Percentiles rank a stretch among this genome's conserved stretches.
phyloP scores from a whole-genome alignment of 2,888 invertebrate genomes.

The Cistogaster globosa region DNA sequence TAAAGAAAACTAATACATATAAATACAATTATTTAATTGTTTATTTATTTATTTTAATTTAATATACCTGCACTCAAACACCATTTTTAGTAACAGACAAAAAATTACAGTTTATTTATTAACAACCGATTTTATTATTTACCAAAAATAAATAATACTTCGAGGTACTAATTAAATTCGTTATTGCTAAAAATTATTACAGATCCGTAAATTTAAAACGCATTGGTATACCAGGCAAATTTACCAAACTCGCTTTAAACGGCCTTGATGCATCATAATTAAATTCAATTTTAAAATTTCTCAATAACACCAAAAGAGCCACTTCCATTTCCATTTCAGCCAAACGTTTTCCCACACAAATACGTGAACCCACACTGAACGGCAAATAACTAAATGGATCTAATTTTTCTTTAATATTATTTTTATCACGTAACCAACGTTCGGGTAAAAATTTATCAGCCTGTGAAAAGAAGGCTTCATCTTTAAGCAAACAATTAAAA shows the following conservation, averaged over 20 bases:
- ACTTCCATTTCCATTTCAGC: slow-evolving; percentile 88
- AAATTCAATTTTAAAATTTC: slow-evolving; percentile 78
- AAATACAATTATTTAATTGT: too few species aligned
- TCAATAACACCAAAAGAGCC: slow-evolving; percentile 81
- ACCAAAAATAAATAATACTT: too few species aligned
- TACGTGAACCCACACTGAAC: slow-evolving; percentile 88
- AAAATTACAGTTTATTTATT: too few species aligned
- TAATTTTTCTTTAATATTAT: slow-evolving; percentile 66
- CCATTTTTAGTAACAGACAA: too few species aligned
- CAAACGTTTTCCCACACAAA: slow-evolving; percentile 88
- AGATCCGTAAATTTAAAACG: slow-evolving; percentile 75
- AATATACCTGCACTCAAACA: too few species aligned
- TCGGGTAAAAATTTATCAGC: slow-evolving; percentile 88
- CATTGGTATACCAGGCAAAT: slow-evolving; percentile 79
- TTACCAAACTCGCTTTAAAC: slow-evolving; percentile 75
- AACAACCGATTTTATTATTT: too few species aligned
- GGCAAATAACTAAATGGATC: slow-evolving; percentile 86
- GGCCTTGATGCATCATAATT: slow-evolving; percentile 76
- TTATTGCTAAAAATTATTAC: too few species aligned
- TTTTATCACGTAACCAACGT: slow-evolving; percentile 85
- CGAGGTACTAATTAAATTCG: too few species aligned
- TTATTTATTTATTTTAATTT: too few species aligned
- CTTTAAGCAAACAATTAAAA: slow-evolving; percentile 85
- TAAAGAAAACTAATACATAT: too few species aligned
- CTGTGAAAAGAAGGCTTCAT: slow-evolving; percentile 86